Conservation (phyloP, 2,113 vertebrate species). For the Odocoileus hemionus region DNA sequence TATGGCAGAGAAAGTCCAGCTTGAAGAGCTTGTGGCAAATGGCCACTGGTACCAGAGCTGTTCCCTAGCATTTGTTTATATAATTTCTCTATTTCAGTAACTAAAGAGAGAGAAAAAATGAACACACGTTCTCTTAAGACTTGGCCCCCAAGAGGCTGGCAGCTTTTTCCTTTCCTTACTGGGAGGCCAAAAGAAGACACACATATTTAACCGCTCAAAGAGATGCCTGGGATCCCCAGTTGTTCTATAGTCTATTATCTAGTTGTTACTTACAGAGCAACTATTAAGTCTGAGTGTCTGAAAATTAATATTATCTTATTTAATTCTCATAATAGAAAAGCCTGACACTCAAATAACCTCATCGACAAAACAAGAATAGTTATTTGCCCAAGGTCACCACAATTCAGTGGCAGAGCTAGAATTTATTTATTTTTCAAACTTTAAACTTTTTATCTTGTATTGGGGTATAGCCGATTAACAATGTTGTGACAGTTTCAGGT, state of each 20-base stretch:
- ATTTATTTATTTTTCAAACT: conserved; percentile 10
- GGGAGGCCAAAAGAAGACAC: conserved; percentile 65
- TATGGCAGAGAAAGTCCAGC: conserved; percentile 66
- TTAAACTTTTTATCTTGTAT: not conserved
- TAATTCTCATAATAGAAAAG: conserved; percentile 16
- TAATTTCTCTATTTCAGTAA: conserved; percentile 51
- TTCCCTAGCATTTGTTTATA: conserved; percentile 69
- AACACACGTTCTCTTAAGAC: conserved; percentile 56
- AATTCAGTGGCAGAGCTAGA: not conserved
- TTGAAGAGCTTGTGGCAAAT: conserved; percentile 33
- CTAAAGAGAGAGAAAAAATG: conserved; percentile 53
- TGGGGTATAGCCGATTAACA: not conserved
- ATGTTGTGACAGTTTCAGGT: not conserved
- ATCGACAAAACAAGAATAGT: not conserved
- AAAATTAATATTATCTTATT: not conserved
- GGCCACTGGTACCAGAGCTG: conserved; percentile 50
- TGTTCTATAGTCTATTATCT: not conserved
- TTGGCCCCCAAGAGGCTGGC: conserved; percentile 67
- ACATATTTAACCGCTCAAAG: conserved; percentile 27
- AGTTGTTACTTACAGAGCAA: not conserved
- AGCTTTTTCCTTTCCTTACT: conserved; percentile 73
- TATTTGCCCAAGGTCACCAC: not conserved
- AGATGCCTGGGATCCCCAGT: conserved; percentile 21
- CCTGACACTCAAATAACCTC: not conserved
- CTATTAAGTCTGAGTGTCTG: not conserved